Evolutionary conservation across 2,113 vertebrate genomes (phyloP), one percentile per base, ranked within the genome.

Genomic region (Etheostoma cragini): DNA sequence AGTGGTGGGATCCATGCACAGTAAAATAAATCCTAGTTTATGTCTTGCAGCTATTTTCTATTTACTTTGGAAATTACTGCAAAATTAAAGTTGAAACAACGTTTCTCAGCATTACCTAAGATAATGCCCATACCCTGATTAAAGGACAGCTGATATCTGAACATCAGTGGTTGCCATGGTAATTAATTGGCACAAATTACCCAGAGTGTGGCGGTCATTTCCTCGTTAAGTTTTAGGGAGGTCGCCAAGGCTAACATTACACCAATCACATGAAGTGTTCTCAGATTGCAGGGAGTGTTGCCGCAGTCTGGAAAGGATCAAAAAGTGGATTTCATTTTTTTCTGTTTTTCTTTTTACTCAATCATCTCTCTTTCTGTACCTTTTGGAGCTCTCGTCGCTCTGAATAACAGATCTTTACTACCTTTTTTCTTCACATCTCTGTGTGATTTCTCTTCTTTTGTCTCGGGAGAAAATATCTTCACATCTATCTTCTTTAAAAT

Each of bases 181-280:
- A 70, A 68, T 33, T 89, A 89, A 91, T 81, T 91, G 80, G n/a
- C 82, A 66, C 76, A 85, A 91, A 92, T 92, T 89, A 86, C 74
- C 72, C 87, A 81, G 84, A 83, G 89, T 87, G 89, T 89, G 92
- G 82, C 49, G 60, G 74, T 88, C 91, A 90, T 91, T 92, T 93
- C 91, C 91, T 87, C 33, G 50, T 88, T 86, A 85, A 87, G 88
- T 85, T 85, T 83, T 16, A 42, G 86, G 82, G 86, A 87, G 85
- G 81, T 88, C 79, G 8, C 76, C 38, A 68, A 67, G 83, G 85
- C 86, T 87, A 80, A 76, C 13, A 0, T 91, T 90, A 86, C 89
- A 62, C 81, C 78, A 78, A 73, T 81, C 82, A 65, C 83, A 58
- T 17, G 26, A 80, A 72, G 47, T 70, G 78, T 73, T 87, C 53